phyloP scores from a whole-genome alignment of 1,140 invertebrate genomes.

The Macrocentrus cingulum region DNA sequence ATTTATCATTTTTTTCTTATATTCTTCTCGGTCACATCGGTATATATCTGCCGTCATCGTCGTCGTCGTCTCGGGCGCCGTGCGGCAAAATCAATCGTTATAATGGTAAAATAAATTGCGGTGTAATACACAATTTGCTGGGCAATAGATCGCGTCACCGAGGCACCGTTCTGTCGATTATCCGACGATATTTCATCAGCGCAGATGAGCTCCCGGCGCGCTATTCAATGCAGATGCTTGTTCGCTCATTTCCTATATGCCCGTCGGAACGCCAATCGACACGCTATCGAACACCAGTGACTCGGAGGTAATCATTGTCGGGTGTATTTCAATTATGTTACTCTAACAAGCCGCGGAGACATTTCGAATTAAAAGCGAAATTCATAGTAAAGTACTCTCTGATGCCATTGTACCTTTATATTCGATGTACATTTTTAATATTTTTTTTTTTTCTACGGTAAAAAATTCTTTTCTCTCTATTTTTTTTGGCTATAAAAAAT shows the following conservation, averaged over 20 bases:
- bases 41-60: too few species aligned
- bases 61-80: too few species aligned
- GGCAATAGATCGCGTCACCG: too few species aligned
- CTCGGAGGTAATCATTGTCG: conserved; percentile 20
- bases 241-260: conserved; percentile 21
- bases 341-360: conserved; percentile 8
- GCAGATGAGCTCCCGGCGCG: conserved; percentile 13
- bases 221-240: conserved; percentile 11
- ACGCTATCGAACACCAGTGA: conserved; percentile 18
- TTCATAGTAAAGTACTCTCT: not conserved
- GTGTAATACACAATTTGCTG: too few species aligned
- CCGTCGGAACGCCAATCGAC: conserved; percentile 17
- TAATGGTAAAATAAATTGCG: too few species aligned
- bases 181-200: conserved; percentile 8
- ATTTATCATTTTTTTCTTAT: conserved; percentile 2
- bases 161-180: not conserved
- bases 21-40: not conserved
- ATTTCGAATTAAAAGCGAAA: not conserved
- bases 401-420: conserved; percentile 9
- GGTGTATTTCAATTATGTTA: conserved; percentile 25
- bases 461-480: not conserved
- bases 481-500: too few species aligned
- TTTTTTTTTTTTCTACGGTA: not conserved
- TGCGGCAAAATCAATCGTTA: too few species aligned
- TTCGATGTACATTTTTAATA: conserved; percentile 17